phyloP scores from a whole-genome alignment of 2,113 vertebrate species.

The Phoenicopterus ruber region DNA sequence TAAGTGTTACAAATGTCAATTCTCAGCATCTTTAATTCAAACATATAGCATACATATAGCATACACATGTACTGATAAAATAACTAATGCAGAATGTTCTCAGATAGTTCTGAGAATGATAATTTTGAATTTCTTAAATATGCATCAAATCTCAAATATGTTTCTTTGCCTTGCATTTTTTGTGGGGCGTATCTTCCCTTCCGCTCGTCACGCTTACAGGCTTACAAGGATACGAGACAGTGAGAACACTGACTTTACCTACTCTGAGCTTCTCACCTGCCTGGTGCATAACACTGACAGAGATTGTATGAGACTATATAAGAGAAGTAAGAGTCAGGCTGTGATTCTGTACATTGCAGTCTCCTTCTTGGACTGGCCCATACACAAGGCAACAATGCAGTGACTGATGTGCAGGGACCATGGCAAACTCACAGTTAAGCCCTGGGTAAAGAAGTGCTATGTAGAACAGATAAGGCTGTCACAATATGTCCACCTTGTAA shows the following conservation, averaged over 20 bases:
- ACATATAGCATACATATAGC: neutral
- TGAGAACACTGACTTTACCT: neutral
- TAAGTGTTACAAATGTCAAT: neutral
- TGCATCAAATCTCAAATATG: neutral
- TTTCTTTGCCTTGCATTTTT: neutral
- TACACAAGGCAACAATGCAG: neutral
- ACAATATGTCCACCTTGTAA: neutral
- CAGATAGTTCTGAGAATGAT: neutral
- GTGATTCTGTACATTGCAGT: neutral
- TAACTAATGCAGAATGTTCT: neutral
- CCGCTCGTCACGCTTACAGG: neutral
- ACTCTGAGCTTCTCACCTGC: neutral
- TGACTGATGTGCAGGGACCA: neutral
- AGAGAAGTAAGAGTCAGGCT: neutral
- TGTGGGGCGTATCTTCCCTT: neutral
- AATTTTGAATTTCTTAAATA: neutral
- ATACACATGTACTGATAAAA: neutral
- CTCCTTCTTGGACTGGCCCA: neutral
- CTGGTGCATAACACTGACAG: neutral
- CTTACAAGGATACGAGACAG: neutral
- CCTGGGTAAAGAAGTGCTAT: neutral
- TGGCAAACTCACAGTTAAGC: neutral
- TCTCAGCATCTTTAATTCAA: neutral
- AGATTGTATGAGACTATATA: neutral
- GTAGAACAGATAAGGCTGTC: neutral